Base-by-base conservation (phyloP, 2,888 invertebrate genomes). In the Herminia tarsipennalis region DNA sequence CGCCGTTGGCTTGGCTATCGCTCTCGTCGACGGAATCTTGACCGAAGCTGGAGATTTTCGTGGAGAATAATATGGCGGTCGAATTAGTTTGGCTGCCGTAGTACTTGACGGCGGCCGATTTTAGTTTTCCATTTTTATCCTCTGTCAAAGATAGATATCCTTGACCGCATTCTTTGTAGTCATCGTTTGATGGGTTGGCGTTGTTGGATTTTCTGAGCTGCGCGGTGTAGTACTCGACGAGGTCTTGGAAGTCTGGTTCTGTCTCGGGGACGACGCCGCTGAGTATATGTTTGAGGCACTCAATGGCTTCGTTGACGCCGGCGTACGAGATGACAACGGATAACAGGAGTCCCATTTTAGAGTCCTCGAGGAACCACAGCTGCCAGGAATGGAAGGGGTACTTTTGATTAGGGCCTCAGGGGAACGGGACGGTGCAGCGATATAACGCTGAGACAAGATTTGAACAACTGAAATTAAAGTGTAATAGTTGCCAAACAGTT, bases 271-370 rank as follows among this genome's bases (percentile, higher is more conserved):
- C 39, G 55, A 91, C 62, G 35, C 92, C 91, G 59, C 85, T 84
- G 33, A 88, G 69, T 28, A 94, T 84, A 66, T 93, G 92, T 48
- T 83, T 82, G 65, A 92, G 78, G 66, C 94, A 93, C 45, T 94
- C 93, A 39, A 94, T 70, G 28, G 94, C 92, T 80, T 96, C 96
- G 66, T 95, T 75, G 17, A 95, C 93, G 52, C 96, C 96, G 56
- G 95, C 94, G 81, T 95, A 96, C 55, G 95, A 93, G 54, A 96
- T 93, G 55, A 96, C 88, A 69, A 95, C 88, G 36, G 96, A 96
- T 48, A 96, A 84, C 70, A 96, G 82, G 63, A 96, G 92, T 75
- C 96, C 96, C 94, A 96, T 94, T 75, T 71, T 67, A 60, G 59
- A 33, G 50, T 59, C 53, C 60, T 64, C 66, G 56, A 63, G 70